These are phyloP conservation scores for Hycleus cichorii DNA, from an alignment of 1,140 invertebrate genomes.

Conservation along the genomic window DNA sequence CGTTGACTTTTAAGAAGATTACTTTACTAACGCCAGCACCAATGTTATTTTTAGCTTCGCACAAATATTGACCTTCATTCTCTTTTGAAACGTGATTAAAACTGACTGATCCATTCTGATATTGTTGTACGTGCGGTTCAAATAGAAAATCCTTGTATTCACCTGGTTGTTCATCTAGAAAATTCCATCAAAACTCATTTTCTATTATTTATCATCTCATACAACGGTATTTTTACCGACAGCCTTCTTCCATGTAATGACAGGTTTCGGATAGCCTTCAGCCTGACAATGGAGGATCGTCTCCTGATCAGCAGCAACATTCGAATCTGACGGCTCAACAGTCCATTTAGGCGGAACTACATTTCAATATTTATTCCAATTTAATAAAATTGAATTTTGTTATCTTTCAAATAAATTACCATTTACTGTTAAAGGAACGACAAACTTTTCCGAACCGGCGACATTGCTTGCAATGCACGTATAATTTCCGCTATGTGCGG, in stretches of 20 bases:
- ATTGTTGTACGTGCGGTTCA: constrained; percentile 64
- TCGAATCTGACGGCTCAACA: constrained; percentile 78
- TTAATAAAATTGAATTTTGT: neutral
- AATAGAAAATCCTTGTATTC: constrained; percentile 80
- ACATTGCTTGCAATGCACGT: constrained; percentile 81
- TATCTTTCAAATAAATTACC: constrained; percentile 47
- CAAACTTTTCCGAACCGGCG: constrained; percentile 66
- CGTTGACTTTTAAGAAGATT: constrained; percentile 79
- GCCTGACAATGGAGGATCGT: constrained; percentile 84
- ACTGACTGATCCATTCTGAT: constrained; percentile 72
- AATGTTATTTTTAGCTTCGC: constrained; percentile 86
- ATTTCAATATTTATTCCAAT: neutral
- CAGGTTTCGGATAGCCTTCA: constrained; percentile 81
- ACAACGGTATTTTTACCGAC: constrained; percentile 45
- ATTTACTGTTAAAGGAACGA: constrained; percentile 72
- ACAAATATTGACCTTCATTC: constrained; percentile 84
- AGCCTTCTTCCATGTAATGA: constrained; percentile 80
- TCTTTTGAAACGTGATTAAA: constrained; percentile 75
- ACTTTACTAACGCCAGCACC: constrained; percentile 82
- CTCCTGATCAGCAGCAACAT: constrained; percentile 75
- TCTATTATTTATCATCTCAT: constrained; percentile 30
- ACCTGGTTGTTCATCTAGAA: constrained; percentile 62
- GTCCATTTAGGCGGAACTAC: constrained; percentile 87
- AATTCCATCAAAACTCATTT: neutral
- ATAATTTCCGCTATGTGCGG: constrained; percentile 79